Base-by-base conservation (phyloP, 2,888 invertebrate genomes). In the Mechanitis mazaeus region DNA sequence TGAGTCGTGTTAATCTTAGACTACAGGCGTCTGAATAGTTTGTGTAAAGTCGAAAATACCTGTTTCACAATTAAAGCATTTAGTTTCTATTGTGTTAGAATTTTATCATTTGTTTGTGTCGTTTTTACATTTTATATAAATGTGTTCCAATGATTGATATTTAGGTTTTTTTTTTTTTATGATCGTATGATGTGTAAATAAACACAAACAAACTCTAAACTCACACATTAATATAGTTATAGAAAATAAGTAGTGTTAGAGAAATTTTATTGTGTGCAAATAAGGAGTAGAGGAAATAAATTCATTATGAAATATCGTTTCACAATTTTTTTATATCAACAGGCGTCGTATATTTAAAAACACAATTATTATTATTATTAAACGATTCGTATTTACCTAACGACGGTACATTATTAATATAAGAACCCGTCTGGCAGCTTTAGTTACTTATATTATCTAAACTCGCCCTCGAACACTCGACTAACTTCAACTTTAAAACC, bases 61-160 rank as follows among this genome's bases (percentile, higher is more conserved):
- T 89, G 90, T 89, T 89, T 88, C 71, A 79, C 75, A 75, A 76
- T 90, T 89, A 90, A 90, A 90, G 89, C 89, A 89, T 90, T 83
- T 71, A 75, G 85, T 89, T 87, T 73, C 84, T 78, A 81, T 85
- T 84, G 84, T 86, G 85, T 85, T 73, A 76, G 76, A 79, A 77
- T 72, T 72, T 61, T 73, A 73, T 33, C 63, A 66, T 50, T 58
- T 60, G 54, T 46, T 61, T 69, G 68, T 67, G 67, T 64, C 66
- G 69, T 61, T 11, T 7, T 31, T 31, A 9, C 50, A 31, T 50
- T 50, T 50, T 28, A 20, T 7, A 50, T 28, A 31, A 50, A 7
- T 50, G 20, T 2, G 7, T 9, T 50, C 3, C 1, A 31, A 1
- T 7, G 9, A 31, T 31, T 7, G 50, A 11, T 50, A 6, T n/a